Evolutionary conservation across 2,888 invertebrate genomes (phyloP).

Genomic region (Chrysina gloriosa): DNA sequence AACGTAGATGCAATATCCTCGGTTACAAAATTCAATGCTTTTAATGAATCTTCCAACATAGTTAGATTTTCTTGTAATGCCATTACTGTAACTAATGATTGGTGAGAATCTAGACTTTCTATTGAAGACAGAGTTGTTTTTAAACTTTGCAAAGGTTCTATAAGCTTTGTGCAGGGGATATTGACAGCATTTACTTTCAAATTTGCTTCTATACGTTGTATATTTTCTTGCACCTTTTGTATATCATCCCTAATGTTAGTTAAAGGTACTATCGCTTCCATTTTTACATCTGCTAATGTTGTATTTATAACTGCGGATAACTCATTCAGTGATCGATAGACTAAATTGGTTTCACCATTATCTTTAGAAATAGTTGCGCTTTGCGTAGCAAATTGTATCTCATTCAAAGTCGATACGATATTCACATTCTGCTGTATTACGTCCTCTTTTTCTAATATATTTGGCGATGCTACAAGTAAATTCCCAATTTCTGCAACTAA

Average conservation of each 20-base stretch:
- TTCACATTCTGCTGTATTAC: neutral
- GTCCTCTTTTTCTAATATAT: neutral
- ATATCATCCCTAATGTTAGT: neutral
- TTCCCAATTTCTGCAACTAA: constrained; percentile 41
- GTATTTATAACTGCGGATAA: neutral
- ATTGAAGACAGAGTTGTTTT: neutral
- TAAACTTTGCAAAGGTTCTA: constrained; percentile 40
- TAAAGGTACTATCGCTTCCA: neutral
- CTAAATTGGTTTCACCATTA: neutral
- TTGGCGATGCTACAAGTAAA: neutral
- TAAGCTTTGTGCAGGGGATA: constrained; percentile 21
- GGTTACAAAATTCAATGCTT: neutral
- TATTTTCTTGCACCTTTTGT: neutral
- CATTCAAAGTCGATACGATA: neutral
- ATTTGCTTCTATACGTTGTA: neutral
- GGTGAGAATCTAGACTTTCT: neutral
- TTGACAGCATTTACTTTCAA: neutral
- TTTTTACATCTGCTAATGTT: neutral
- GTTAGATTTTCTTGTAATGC: neutral
- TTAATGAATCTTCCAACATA: neutral
- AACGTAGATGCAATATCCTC: neutral
- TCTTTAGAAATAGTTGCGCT: neutral
- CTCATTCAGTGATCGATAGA: neutral
- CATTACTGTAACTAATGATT: neutral
- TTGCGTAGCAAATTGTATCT: neutral